Conservation (phyloP, 2,797 vertebrate species). For the Helicolenus hilgendorfi region DNA sequence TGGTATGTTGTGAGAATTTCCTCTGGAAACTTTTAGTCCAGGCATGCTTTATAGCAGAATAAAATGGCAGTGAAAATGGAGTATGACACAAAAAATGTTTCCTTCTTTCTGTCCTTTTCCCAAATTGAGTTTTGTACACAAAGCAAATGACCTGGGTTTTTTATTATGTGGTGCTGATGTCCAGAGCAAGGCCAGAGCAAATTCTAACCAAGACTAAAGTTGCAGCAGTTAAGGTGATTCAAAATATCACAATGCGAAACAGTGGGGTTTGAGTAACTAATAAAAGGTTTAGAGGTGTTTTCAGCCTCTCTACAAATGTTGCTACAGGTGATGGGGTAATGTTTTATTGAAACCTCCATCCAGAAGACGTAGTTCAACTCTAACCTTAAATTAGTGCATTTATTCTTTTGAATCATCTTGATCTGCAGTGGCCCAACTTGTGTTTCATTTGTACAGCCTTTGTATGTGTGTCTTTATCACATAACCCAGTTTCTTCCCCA, state of each 20-base stretch:
- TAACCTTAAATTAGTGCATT: neutral
- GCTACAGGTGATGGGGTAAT: neutral
- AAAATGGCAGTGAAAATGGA: neutral
- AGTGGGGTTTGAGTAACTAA: neutral
- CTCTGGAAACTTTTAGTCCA: conserved; percentile 66
- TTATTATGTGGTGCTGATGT: conserved; percentile 1
- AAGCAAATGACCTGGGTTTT: neutral
- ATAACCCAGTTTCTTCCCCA: conserved; percentile 98
- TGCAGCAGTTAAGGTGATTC: conserved; percentile 92
- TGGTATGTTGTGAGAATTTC: conserved; percentile 79
- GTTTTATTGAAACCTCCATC: neutral
- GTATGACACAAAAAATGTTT: conserved; percentile 3
- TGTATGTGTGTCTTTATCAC: conserved; percentile 99
- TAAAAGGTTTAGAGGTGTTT: neutral
- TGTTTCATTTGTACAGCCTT: conserved; percentile 94
- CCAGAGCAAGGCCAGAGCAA: conserved; percentile 74
- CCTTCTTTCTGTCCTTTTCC: conserved; percentile 13
- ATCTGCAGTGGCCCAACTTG: conserved; percentile 93
- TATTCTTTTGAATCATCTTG: conserved; percentile 91
- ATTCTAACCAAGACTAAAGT: conserved; percentile 72
- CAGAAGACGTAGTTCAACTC: accelerated
- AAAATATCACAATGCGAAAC: conserved; percentile 10
- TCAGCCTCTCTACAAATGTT: conserved; percentile 3
- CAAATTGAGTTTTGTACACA: conserved; percentile 6
- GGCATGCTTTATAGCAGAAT: neutral